Evolutionary conservation across 2,113 vertebrate genomes (phyloP).

Genomic region (Bagarius yarrelli): DNA sequence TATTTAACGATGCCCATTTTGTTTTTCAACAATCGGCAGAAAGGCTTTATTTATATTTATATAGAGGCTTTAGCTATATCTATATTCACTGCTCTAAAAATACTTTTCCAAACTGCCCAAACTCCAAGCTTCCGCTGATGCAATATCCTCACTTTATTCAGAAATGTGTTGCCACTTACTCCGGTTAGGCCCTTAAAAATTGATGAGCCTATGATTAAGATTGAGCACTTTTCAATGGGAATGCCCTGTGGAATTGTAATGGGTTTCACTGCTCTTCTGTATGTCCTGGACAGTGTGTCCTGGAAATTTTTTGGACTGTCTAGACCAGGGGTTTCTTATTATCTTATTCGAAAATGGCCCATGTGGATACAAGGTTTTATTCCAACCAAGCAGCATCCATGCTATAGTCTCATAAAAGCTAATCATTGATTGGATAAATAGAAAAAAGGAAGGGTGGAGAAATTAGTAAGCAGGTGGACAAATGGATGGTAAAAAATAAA

Average conservation of each 20-base stretch:
- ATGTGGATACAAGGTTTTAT: too few relatives aligned
- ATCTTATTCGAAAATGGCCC: too few relatives aligned
- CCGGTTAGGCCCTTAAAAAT: constrained; percentile 30
- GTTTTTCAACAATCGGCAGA: neutral
- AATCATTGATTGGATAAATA: too few relatives aligned
- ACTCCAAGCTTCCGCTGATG: constrained; percentile 15
- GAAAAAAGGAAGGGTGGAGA: too few relatives aligned
- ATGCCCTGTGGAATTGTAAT: constrained; percentile 5
- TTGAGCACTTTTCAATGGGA: neutral
- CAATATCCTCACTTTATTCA: constrained; percentile 27
- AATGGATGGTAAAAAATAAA: too few relatives aligned
- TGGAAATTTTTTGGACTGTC: neutral
- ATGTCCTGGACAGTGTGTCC: neutral
- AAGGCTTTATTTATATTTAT: neutral
- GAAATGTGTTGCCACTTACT: constrained; percentile 28
- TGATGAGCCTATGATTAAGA: constrained; percentile 22
- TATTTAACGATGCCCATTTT: neutral
- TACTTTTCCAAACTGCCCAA: constrained; percentile 4
- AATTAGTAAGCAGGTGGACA: too few relatives aligned
- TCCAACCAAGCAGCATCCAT: too few relatives aligned
- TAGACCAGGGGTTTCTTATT: neutral
- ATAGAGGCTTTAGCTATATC: too few relatives aligned
- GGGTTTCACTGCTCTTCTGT: neutral
- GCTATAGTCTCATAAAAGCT: too few relatives aligned
- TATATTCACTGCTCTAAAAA: constrained; percentile 17